Base-by-base conservation (phyloP, 1,140 invertebrate genomes). In the Andricus grossulariae region DNA sequence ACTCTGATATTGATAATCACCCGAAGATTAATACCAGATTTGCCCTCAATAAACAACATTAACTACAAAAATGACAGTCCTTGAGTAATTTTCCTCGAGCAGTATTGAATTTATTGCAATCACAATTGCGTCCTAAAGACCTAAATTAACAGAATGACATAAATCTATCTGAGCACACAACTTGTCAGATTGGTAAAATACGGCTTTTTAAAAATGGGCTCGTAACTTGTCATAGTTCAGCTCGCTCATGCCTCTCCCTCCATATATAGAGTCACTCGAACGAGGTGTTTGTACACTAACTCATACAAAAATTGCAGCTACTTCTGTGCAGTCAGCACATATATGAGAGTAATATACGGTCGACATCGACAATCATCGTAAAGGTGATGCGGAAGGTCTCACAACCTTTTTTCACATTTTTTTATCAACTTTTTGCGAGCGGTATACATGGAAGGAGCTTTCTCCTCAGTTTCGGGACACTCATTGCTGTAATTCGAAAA, bases 191-290 rank as follows among this genome's bases (percentile, higher is more conserved):
- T 54, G 71, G 57, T 39, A 76, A 80, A 82, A 80, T 78, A 78
- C 78, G 81, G 74, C 75, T 80, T 79, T 78, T 79, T 80, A 80
- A 80, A 83, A 79, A 83, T 75, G 78, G 82, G 77, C 79, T 77
- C 73, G 82, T 72, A 76, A 81, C 75, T 83, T 83, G 82, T 83
- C 82, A 83, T 81, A 83, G 82, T 78, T 81, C 77, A 74, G 79
- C 82, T 54, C 78, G 73, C 78, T 73, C 75, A 76, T 76, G 80
- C 80, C 82, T 83, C 82, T 83, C 82, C 82, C 82, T 77, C 82
- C 82, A 80, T 83, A 83, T 83, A 83, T 77, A 83, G 81, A 78
- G 21, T 50, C 60, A 54, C 18, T 54, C 39, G 57, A 21, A 57
- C 39, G 60, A 66, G 60, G 60, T 66, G 60, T 66, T 66, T 66